Conservation (phyloP, 2,888 invertebrate species). For the Sinhomidia bicolor region DNA sequence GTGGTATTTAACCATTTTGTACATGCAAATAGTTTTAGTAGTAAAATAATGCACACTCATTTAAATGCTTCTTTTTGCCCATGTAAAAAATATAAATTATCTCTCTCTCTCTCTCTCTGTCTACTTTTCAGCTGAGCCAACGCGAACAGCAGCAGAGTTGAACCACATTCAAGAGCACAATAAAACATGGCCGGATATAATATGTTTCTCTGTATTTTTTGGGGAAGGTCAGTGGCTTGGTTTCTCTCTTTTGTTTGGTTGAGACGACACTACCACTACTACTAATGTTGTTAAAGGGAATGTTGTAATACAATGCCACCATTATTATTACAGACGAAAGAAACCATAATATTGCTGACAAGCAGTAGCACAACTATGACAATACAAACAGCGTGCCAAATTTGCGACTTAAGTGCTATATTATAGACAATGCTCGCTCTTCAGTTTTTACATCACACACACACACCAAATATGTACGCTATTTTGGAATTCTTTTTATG, state of each 20-base stretch:
- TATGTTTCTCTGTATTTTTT: conserved; percentile 38
- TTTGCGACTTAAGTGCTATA: no score
- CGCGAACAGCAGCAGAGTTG: background rate
- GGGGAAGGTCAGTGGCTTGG: conserved; percentile 70
- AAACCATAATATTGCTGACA: background rate
- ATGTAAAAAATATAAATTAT: no score
- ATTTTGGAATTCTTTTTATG: background rate
- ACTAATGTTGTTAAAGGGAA: background rate
- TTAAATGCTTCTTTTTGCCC: background rate
- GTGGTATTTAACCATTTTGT: no score
- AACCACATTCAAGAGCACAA: conserved; percentile 32
- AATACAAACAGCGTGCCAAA: conserved; percentile 17
- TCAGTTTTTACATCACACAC: no score
- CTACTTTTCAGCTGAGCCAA: no score
- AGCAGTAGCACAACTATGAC: background rate
- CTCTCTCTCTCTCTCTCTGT: no score
- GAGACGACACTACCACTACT: no score
- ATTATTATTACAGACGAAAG: background rate
- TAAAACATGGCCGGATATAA: conserved; percentile 31
- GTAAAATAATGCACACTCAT: no score
- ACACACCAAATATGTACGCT: no score
- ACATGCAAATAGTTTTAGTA: no score
- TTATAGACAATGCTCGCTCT: no score
- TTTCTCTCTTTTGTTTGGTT: background rate
- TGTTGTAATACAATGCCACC: conserved; percentile 1